Evolutionary conservation across 1,140 invertebrate species (phyloP), one percentile per base, ranked within the genome.

Genomic region (Bombus cullumanus): DNA sequence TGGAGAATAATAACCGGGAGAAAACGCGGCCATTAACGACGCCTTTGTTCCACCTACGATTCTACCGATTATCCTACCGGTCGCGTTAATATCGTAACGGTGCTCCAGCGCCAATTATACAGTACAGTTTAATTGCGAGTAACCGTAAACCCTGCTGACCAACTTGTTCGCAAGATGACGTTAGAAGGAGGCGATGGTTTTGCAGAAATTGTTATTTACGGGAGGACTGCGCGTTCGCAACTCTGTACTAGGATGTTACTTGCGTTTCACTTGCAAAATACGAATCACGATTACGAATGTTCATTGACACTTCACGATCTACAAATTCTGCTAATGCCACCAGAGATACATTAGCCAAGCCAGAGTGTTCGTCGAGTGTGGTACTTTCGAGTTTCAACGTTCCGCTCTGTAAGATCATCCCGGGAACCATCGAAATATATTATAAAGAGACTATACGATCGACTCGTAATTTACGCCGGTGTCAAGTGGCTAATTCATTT

Each of bases 11-110:
- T 89, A 89, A 88, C 79, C 76, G 81, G 64, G 59, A n/a, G 74
- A 78, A 62, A 78, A 75, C 80, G 12, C 53, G 39, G 66, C 53
- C 76, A 83, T 89, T 89, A 89, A 82, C 73, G 57, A 74, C 78
- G 81, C 83, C 87, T 89, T 89, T 89, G 88, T 89, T 89, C 82
- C 74, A 80, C 88, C 87, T 81, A 89, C 87, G 79, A 64, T 28
- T 74, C 31, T 28, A n/a, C 6, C 87, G 78, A 89, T 79, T 86
- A 89, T 89, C 64, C 37, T 85, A 28, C 41, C 43, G 86, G 28
- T 28, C 31, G 57, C 69, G 69, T 73, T 89, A 89, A 86, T 81
- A 76, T 77, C 81, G 76, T 75, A 86, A 77, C 77, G 83, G 73
- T 75, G 69, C 10, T 22, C 31, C 34, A 18, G 28, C 41, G 9